Percentiles rank a stretch among this genome's conserved stretches.
These are phyloP conservation scores for Anthonomus grandis DNA, from an alignment of 1,140 invertebrate species.

Conservation along the genomic window DNA sequence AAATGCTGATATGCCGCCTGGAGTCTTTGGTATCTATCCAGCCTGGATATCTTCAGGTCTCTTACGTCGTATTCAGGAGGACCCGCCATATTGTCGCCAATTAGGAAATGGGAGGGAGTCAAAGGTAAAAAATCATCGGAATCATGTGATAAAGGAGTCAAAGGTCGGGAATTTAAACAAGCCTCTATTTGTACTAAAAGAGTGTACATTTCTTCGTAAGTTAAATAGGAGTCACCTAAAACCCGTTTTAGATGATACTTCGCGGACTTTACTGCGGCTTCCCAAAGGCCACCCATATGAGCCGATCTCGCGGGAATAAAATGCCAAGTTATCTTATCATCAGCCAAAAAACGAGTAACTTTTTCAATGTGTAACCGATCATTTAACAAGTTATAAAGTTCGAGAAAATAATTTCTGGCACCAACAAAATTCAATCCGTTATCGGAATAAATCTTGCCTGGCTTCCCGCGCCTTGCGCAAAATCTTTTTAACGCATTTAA, in stretches of 20 bases:
- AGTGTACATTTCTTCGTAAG: conserved; percentile 3
- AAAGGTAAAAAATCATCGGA: too few relatives aligned
- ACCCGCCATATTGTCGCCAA: too few relatives aligned
- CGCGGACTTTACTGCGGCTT: background rate
- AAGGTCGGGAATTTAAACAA: too few relatives aligned
- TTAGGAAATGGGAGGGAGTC: too few relatives aligned
- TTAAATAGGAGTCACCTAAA: background rate
- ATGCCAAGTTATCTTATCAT: conserved; percentile 26
- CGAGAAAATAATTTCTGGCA: conserved; percentile 11
- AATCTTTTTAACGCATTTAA: conserved; percentile 6
- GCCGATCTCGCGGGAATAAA: conserved; percentile 29
- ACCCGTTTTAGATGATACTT: conserved; percentile 27
- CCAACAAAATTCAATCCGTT: conserved; percentile 23
- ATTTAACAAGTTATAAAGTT: conserved; percentile 1
- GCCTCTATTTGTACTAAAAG: conserved; percentile 5
- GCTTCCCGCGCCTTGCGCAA: conserved; percentile 1
- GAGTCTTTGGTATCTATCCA: too few relatives aligned
- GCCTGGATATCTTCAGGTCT: too few relatives aligned
- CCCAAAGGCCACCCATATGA: conserved; percentile 31
- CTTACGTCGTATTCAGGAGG: too few relatives aligned
- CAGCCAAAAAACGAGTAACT: background rate
- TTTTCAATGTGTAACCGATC: background rate
- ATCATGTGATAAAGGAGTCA: too few relatives aligned
- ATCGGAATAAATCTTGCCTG: conserved; percentile 19
- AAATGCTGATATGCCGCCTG: too few relatives aligned